These are phyloP conservation scores for Acinonyx jubatus DNA, from an alignment of 2,113 vertebrate genomes.

Conservation along the genomic window DNA sequence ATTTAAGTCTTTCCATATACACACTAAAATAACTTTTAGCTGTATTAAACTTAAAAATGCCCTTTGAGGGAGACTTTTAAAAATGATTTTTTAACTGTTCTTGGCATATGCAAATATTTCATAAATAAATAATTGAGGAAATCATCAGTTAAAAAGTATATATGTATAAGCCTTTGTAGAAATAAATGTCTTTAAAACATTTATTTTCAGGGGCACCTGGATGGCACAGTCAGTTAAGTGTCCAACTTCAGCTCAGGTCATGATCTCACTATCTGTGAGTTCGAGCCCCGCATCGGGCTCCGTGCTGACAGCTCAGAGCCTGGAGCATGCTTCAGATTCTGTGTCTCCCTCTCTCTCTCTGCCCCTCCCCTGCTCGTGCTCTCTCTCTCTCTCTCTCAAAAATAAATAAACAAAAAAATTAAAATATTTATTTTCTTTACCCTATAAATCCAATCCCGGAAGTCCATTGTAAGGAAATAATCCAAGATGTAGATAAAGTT, in stretches of 20 bases:
- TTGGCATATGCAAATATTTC: constrained; percentile 32
- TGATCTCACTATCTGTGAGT: too few relatives aligned
- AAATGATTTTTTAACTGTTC: neutral
- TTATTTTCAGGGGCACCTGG: neutral
- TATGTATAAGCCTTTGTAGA: neutral
- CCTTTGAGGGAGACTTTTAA: neutral
- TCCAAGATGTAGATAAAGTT: neutral
- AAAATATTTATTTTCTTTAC: constrained; percentile 31
- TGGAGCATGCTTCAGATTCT: too few relatives aligned
- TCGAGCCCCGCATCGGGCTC: too few relatives aligned
- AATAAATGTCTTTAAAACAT: neutral
- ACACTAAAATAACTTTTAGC: neutral
- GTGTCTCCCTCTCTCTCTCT: too few relatives aligned
- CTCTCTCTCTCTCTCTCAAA: too few relatives aligned
- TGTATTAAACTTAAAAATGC: constrained; percentile 2
- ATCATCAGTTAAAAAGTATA: neutral
- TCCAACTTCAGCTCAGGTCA: too few relatives aligned
- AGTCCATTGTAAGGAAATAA: neutral
- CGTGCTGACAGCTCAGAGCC: too few relatives aligned
- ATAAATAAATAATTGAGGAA: constrained; percentile 21
- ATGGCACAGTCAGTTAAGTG: too few relatives aligned
- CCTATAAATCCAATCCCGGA: neutral
- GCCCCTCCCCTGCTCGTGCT: too few relatives aligned
- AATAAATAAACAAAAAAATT: neutral
- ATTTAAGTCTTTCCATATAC: neutral